These are phyloP conservation scores for Bombycilla garrulus DNA, from an alignment of 2,113 vertebrate genomes.

Conservation along the genomic window DNA sequence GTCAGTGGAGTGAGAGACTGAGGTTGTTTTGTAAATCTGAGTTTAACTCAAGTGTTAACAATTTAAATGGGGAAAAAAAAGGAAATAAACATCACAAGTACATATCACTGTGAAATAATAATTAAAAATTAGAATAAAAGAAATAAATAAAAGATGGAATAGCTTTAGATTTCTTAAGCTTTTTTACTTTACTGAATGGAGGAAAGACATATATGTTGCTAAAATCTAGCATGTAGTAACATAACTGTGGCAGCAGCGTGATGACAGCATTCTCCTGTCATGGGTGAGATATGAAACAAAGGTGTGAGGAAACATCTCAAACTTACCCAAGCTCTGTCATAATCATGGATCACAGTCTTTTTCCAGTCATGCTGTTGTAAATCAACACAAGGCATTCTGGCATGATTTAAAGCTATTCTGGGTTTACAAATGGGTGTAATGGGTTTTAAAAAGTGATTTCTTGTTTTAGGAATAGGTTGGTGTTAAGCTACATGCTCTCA, in stretches of 20 bases:
- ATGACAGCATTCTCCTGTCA: not conserved
- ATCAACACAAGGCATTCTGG: not conserved
- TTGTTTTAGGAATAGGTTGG: not conserved
- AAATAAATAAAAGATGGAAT: not conserved
- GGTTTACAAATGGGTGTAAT: not conserved
- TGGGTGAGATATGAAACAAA: not conserved
- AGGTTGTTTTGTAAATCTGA: not conserved
- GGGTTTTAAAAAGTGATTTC: not conserved
- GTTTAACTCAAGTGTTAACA: not conserved
- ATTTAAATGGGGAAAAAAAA: not conserved
- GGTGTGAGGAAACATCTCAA: not conserved
- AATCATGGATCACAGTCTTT: not conserved
- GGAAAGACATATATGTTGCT: not conserved
- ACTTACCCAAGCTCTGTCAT: not conserved
- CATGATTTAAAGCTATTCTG: not conserved
- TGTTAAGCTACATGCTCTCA: not conserved
- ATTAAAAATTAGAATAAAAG: not conserved
- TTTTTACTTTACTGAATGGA: not conserved
- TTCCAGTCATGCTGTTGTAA: not conserved
- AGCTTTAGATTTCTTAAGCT: not conserved
- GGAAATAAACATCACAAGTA: accelerated
- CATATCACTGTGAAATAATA: not conserved
- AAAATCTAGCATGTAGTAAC: not conserved
- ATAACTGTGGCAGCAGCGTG: not conserved
- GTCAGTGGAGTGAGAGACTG: not conserved